Evolutionary conservation across 2,113 vertebrate species (phyloP).

Genomic region (Amia ocellicauda): DNA sequence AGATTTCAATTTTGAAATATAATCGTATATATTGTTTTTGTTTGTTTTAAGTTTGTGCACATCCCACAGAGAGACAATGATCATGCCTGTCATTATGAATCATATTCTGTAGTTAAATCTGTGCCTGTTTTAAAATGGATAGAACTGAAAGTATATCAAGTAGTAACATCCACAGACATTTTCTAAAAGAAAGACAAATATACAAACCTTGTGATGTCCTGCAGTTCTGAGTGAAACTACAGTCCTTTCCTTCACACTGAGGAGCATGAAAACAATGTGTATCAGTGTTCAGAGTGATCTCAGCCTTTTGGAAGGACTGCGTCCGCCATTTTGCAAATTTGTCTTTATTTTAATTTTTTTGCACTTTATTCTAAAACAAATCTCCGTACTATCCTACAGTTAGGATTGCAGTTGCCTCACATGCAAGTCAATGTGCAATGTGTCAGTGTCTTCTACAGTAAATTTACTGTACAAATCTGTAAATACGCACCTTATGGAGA

Average conservation of each 20-base stretch:
- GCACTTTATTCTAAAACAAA: background rate
- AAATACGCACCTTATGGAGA: constrained; percentile 19
- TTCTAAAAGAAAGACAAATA: constrained; percentile 44
- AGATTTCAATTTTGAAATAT: too few species aligned
- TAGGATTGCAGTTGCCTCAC: too few species aligned
- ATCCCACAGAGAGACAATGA: too few species aligned
- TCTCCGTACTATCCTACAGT: too few species aligned
- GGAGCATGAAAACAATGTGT: constrained; percentile 20
- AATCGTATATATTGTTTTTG: too few species aligned
- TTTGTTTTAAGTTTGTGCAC: too few species aligned
- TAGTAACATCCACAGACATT: constrained; percentile 28
- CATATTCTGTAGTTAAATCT: too few species aligned
- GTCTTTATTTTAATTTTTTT: background rate
- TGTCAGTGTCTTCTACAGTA: too few species aligned
- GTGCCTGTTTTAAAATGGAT: too few species aligned
- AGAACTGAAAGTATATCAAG: constrained; percentile 26
- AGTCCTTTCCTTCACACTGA: constrained; percentile 20
- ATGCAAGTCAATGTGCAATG: too few species aligned
- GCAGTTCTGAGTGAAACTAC: constrained; percentile 29
- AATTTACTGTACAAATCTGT: constrained; percentile 22
- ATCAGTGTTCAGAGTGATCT: background rate
- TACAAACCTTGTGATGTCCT: constrained; percentile 26
- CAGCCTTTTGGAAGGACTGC: background rate
- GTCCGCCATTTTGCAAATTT: background rate
- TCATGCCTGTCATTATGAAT: too few species aligned